Base-by-base conservation (phyloP, 1,140 invertebrate species). In the Steinernema khuongi region DNA sequence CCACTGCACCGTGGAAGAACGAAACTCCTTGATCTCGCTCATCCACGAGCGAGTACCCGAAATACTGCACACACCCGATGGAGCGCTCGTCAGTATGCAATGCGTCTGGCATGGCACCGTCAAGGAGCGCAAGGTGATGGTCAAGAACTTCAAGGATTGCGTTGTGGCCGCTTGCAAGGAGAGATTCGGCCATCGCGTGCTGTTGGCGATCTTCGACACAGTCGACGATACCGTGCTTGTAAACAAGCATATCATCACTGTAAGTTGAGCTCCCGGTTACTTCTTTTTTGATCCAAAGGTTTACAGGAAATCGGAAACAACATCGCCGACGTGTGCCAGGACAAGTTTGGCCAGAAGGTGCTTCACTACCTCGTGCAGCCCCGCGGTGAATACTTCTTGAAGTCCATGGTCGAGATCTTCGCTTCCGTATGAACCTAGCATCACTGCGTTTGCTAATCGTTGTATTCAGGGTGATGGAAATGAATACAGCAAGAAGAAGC, bases 191-290 rank as follows among this genome's bases (percentile, higher is more conserved):
- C 91, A 94, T 84, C 86, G 92, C 22, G 89, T 93, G 11, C 85
- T 97, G 33, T 86, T 95, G 70, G 90, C 92, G 0, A 87, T 96
- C 66, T 90, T 96, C 76, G 93, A 96, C 83, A 89, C 89, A n/a
- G 90, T 94, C 0, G 94, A 97, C 86, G 94, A 97, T 81, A 96
- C 94, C 1, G 91, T 93, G 67, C 86, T 96, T 0, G 88, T 96
- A 22, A 91, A 91, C 78, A 96, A 96, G 86, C 90, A 90, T 18
- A 89, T 88, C 68, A 75, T 88, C 7, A 83, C 86, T 72, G 87
- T 88, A 73, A 29, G 60, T 78, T 28, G 22, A 26, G 60, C 67
- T 36, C 19, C 67, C 30, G 17, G 32, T 74, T 0, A 29, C 30
- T 17, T 31, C 74, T 77, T 41, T 30, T 32, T 43, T 80, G 66